These are phyloP conservation scores for Zonitis immaculata DNA, from an alignment of 2,888 invertebrate species.

Conservation along the genomic window DNA sequence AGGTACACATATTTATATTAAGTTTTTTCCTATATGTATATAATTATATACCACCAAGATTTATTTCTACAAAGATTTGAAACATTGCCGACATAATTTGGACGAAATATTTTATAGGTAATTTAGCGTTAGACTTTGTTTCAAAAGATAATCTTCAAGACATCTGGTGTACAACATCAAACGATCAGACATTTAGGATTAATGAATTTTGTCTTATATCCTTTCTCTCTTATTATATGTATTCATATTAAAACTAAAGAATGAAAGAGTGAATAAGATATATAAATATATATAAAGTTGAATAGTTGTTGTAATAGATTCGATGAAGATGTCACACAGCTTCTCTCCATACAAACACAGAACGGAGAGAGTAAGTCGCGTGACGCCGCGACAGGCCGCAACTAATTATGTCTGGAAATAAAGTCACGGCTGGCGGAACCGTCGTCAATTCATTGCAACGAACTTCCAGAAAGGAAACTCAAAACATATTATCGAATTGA, in stretches of 20 bases:
- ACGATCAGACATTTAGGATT: slow-evolving; percentile 37
- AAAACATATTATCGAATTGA: background rate
- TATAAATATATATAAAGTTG: background rate
- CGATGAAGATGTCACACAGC: slow-evolving; percentile 41
- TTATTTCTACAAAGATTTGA: background rate
- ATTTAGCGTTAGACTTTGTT: slow-evolving; percentile 18
- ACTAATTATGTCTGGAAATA: slow-evolving; percentile 46
- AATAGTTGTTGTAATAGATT: slow-evolving; percentile 20
- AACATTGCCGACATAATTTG: slow-evolving; percentile 6
- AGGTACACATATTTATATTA: too few species aligned
- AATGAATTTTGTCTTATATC: slow-evolving; percentile 35
- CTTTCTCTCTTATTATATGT: too few species aligned
- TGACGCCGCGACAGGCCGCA: slow-evolving; percentile 39
- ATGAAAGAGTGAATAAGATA: background rate
- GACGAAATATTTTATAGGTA: slow-evolving; percentile 20
- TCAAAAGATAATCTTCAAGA: slow-evolving; percentile 19
- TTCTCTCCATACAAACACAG: too few species aligned
- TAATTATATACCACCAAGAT: background rate
- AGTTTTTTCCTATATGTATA: background rate
- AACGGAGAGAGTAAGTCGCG: slow-evolving; percentile 33
- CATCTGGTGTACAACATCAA: slow-evolving; percentile 39
- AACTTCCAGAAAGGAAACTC: background rate
- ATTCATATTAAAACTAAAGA: too few species aligned
- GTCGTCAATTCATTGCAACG: slow-evolving; percentile 11
- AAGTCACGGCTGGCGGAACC: slow-evolving; percentile 34